Base-by-base conservation (phyloP, 1,140 invertebrate genomes). In the Drosophila melanica region DNA sequence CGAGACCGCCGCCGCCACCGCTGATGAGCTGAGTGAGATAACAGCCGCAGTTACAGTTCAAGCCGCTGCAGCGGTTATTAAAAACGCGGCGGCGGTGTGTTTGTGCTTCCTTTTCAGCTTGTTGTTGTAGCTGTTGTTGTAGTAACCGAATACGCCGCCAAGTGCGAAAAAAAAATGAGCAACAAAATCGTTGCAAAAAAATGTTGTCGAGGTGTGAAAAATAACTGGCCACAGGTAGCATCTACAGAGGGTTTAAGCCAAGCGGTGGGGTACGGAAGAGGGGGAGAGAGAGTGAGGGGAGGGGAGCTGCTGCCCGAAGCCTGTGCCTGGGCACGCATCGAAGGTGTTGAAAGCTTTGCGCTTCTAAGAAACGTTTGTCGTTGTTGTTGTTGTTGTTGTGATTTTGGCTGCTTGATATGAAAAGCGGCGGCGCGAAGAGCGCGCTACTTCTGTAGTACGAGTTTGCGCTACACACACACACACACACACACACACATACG, bases 161-260 rank as follows among this genome's bases (percentile, higher is more conserved):
- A 89, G 90, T 91, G 90, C 77, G 81, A 90, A 50, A 14, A 20
- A 35, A 53, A 63, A 37, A 55, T 42, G 14, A 27, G 3, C 41
- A n/a, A 54, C n/a, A 55, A 55, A 55, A 41, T 41, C 45, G 45
- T 18, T 23, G 45, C 45, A 23, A 23, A 62, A 63, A 89, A 84
- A 84, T 89, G 78, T 80, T 91, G 90, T 91, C 82, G 86, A 91
- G 90, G 90, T 91, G 90, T 91, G 90, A 91, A 91, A 89, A 91
- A 91, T 91, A 91, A 91, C 90, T 91, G 90, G 62, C 58, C 69
- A 82, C 37, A 44, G 55, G 30, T 48, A 35, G 59, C 47, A 47
- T 9, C 33, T 35, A 35, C 3, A 7, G 27, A 27, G 27, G 27
- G 27, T 35, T 35, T 35, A 1, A 35, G 2, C 1, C 1, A 35